Conservation (phyloP, 2,113 vertebrate genomes). For the Muntiacus muntjak region DNA sequence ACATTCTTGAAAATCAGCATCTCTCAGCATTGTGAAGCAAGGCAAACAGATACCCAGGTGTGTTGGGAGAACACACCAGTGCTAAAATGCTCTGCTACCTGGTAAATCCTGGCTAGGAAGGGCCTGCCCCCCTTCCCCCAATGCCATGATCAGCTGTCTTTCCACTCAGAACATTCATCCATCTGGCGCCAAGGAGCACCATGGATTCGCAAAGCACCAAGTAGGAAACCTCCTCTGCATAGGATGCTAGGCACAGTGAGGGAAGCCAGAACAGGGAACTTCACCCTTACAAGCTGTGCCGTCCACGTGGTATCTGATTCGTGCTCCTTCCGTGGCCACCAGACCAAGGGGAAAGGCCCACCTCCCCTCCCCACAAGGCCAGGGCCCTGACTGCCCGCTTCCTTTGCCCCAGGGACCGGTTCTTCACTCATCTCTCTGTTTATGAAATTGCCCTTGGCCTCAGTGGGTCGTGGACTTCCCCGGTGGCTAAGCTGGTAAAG, state of each 20-base stretch:
- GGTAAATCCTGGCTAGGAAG: not conserved
- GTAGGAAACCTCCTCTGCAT: not conserved
- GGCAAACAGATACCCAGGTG: not conserved
- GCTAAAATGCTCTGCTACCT: not conserved
- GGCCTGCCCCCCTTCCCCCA: accelerated
- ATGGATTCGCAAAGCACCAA: not conserved
- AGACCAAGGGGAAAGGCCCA: not conserved
- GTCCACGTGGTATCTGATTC: not conserved
- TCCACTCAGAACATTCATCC: not conserved
- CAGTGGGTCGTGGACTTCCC: not conserved
- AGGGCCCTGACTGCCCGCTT: accelerated
- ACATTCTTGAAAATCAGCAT: not conserved
- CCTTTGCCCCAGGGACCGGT: not conserved
- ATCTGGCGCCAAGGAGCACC: not conserved
- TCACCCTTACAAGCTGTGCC: not conserved
- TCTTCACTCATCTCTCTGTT: not conserved
- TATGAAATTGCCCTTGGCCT: not conserved
- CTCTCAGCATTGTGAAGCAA: not conserved
- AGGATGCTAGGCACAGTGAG: not conserved
- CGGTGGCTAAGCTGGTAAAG: not conserved
- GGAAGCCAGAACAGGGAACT: not conserved
- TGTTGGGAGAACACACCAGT: not conserved
- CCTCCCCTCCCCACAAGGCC: not conserved
- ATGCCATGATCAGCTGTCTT: not conserved
- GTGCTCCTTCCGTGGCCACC: not conserved